Evolutionary conservation across 2,797 vertebrate genomes (phyloP), one percentile per base, ranked within the genome.

Genomic region (Brachyalestes nurse): DNA sequence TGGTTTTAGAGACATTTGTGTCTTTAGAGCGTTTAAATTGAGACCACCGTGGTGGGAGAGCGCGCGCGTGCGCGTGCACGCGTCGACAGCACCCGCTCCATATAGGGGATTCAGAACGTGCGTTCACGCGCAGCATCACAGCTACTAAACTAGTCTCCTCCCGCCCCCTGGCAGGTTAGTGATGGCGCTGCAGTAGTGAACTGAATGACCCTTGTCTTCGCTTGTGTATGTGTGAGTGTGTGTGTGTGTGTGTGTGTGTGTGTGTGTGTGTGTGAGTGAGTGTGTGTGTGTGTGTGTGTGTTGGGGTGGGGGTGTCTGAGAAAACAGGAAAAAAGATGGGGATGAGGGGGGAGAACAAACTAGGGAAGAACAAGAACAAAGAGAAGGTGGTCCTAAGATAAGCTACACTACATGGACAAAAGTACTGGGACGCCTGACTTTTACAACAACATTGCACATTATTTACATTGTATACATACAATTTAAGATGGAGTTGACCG

Each of bases 141-240:
- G 49, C 16, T 0, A 47, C 64, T 47, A 21, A 67, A 5, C 78
- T 74, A 57, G 78, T 58, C 51, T 74, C 17, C 49, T 80, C 62
- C 72, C 78, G 78, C 78, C 78, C 72, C 78, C 78, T 80, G 78
- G 78, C 53, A 38, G 78, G 23, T 57, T 72, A 66, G 19, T 38
- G 21, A 34, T 16, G 28, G 49, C 12, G 61, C 78, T 80, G 64
- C 78, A 80, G 61, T 6, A 66, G 40, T 58, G 40, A 80, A 80
- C 78, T 5, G 61, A 74, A 38, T 74, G 78, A 67, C 78, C 78
- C 38, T 64, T 14, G 28, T 45, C 72, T 19, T 34, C 34, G 34
- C 34, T 2, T 3, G 28, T 3, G 28, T 3, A 3, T 3, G 28
- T 28, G 28, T 34, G 34, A 3, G 34, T 34, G 34, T 34, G 34